Percentiles rank a stretch among this genome's conserved stretches.
Evolutionary conservation across 2,888 invertebrate genomes (phyloP).

Genomic region (Tetropium fuscum): DNA sequence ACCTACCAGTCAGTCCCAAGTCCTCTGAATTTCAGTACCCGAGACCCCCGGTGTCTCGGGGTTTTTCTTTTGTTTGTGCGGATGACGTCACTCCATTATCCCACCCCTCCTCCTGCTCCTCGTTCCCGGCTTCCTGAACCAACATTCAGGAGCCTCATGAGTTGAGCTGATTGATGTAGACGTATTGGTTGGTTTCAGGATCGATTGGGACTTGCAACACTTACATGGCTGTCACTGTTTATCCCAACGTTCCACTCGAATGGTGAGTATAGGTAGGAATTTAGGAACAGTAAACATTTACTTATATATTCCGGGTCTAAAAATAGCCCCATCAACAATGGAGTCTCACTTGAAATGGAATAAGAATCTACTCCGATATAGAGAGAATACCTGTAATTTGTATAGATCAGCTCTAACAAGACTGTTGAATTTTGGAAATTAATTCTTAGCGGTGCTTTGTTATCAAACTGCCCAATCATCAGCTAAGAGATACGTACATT

Average conservation of each 20-base stretch:
- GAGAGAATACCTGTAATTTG: too few species aligned
- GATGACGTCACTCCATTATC: constrained; percentile 7
- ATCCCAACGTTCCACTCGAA: constrained; percentile 64
- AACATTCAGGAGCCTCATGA: not conserved
- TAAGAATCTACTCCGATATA: too few species aligned
- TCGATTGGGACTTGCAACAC: constrained; percentile 45
- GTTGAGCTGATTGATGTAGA: constrained; percentile 47
- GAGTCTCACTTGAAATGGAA: constrained; percentile 7
- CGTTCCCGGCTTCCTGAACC: not conserved
- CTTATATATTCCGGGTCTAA: not conserved
- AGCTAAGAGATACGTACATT: too few species aligned
- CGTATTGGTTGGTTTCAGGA: constrained; percentile 51
- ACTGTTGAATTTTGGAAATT: too few species aligned
- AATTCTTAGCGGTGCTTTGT: too few species aligned
- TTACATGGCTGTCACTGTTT: constrained; percentile 64
- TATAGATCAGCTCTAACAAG: too few species aligned
- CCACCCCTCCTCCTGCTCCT: not conserved
- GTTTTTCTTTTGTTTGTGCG: not conserved
- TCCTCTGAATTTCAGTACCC: not conserved
- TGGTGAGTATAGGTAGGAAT: constrained; percentile 57
- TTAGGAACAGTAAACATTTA: constrained; percentile 1
- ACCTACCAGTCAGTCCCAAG: not conserved
- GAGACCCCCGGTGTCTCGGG: not conserved
- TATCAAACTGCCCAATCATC: too few species aligned
- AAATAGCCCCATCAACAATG: constrained; percentile 7